Evolutionary conservation across 2,888 invertebrate genomes (phyloP), one percentile per base, ranked within the genome.

Genomic region (Lordiphosa fenestrarum): DNA sequence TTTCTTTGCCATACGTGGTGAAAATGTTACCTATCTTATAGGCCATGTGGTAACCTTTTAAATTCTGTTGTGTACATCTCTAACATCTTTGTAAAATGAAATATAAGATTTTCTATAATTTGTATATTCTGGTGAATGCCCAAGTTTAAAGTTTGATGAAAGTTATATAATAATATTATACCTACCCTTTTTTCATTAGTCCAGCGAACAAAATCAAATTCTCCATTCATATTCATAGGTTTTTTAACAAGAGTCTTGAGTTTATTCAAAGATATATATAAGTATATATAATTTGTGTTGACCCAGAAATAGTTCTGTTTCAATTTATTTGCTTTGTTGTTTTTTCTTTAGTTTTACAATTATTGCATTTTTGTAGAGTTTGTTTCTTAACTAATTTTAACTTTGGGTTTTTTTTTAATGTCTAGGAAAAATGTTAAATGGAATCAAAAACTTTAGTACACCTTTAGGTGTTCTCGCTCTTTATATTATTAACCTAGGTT

Each of bases 161-260:
- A 25, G 6, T 25, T 25, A 25, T 6, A 7, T 15, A 15, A 2
- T 15, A 15, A 15, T 15, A 7, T 0, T 6, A 25, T 25, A 25
- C 30, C 9, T 30, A 30, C 30, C 30, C 10, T 10, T 10, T 30
- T 19, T n/a, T n/a, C 5, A n/a, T 4, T 21, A 23, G 7, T 37
- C 9, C 35, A n/a, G 25, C 36, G 7, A 13, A 41, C 25, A 30
- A 12, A 15, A 7, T 7, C 7, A 13, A 10, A 9, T 25, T n/a
- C 6, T 7, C 21, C 0, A 6, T 3, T 33, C 21, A 37, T 12
- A 38, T 48, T 50, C 35, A 53, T 65, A 68, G 76, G 74, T 85
- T 81, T 59, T 86, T 78, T 86, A 86, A 85, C 86, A 86, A 86
- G 86, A 86, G 86, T 85, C 72, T 84, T 70, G 73, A 86, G 74